phyloP scores from a whole-genome alignment of 2,888 invertebrate genomes.

The Taenaris catops region DNA sequence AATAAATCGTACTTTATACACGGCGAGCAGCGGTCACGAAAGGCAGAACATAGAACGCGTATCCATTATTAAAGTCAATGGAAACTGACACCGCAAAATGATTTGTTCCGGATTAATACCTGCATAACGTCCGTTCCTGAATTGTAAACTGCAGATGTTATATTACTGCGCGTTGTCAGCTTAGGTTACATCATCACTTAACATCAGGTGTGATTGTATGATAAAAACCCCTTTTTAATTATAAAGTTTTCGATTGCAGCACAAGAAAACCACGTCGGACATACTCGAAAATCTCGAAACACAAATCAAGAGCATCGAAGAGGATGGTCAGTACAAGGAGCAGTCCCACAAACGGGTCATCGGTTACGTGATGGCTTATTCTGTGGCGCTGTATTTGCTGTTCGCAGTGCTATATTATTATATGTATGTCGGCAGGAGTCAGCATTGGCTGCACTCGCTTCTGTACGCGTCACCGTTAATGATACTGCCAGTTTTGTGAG shows the following conservation, averaged over 20 bases:
- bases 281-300: constrained; percentile 86
- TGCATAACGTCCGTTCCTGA: no score
- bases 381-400: constrained; percentile 84
- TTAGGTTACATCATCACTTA: no score
- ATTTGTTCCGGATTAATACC: no score
- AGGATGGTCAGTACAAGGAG: constrained; percentile 89
- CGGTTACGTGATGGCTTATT: constrained; percentile 85
- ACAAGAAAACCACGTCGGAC: constrained; percentile 69
- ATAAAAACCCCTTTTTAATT: no score
- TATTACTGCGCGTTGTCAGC: no score
- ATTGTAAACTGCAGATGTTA: no score
- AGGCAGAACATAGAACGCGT: no score
- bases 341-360: constrained; percentile 90
- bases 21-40: no score
- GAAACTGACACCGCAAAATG: no score
- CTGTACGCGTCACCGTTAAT: constrained; percentile 89
- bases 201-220: no score
- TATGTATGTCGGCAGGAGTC: constrained; percentile 89
- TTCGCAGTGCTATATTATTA: constrained; percentile 88
- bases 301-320: constrained; percentile 90
- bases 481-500: constrained; percentile 92
- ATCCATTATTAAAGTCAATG: no score
- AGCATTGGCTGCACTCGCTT: constrained; percentile 84
- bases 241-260: constrained; percentile 36
- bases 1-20: no score